phyloP scores from a whole-genome alignment of 2,113 vertebrate species.

The Osmerus mordax region DNA sequence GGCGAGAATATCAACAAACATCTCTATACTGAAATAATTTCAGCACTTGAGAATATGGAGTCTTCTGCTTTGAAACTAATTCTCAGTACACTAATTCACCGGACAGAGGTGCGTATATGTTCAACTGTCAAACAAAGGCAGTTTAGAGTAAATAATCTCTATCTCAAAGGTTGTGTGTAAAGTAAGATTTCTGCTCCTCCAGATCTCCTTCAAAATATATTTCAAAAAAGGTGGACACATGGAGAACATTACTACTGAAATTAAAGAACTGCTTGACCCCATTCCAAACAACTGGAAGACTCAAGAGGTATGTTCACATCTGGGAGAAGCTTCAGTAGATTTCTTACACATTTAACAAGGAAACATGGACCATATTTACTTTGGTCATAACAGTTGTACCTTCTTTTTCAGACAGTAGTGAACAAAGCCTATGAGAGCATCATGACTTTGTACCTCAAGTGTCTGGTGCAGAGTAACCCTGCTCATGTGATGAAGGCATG shows the following conservation, averaged over 20 bases:
- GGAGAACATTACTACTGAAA: fast-evolving
- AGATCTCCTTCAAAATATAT: conserved; percentile 48
- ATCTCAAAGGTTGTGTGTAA: not conserved
- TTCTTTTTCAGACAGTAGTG: conserved; percentile 43
- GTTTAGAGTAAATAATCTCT: too few species aligned
- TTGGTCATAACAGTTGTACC: not conserved
- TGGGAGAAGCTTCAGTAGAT: not conserved
- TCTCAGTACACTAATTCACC: not conserved
- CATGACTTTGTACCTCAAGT: conserved; percentile 40
- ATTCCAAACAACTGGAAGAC: conserved; percentile 13
- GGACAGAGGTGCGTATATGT: conserved; percentile 35
- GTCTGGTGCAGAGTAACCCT: conserved; percentile 31
- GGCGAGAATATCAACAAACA: not conserved
- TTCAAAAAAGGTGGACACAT: conserved; percentile 30
- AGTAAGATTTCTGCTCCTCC: not conserved
- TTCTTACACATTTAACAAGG: too few species aligned
- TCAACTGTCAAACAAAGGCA: not conserved
- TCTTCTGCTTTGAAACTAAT: conserved; percentile 19
- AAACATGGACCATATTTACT: not conserved
- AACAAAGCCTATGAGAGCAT: conserved; percentile 38
- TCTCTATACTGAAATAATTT: not conserved
- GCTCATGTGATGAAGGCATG: conserved; percentile 31
- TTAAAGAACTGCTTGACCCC: conserved; percentile 24
- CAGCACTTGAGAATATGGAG: conserved; percentile 33
- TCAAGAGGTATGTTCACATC: conserved; percentile 32